Evolutionary conservation across 2,888 invertebrate genomes (phyloP), one percentile per base, ranked within the genome.

Genomic region (Stenichneumon culpator): DNA sequence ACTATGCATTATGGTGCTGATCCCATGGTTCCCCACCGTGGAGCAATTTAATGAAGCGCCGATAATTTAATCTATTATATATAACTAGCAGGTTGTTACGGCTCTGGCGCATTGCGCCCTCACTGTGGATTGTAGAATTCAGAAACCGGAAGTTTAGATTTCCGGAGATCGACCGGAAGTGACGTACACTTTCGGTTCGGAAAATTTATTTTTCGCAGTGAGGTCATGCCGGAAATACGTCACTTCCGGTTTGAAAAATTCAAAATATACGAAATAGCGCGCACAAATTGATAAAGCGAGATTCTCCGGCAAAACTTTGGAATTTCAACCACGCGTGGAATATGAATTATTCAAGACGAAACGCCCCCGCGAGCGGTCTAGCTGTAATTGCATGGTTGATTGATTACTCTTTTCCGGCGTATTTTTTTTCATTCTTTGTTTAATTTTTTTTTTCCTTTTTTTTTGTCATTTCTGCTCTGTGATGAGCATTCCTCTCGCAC

Each of bases 351-450:
- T 77, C 25, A 19, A 52, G 16, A n/a, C 19, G 32, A 69, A 16
- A 60, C 36, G 36, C 69, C 25, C 28, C 16, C 22, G 57, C 50
- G 9, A 25, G 22, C 54, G 14, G 16, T 19, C 54, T 7, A 0
- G 44, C 54, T 47, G 67, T 73, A 79, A 79, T 83, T 83, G 69
- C 57, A 74, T 44, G 47, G 22, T 72, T 79, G 60, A 70, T 83
- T 83, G 75, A 84, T 84, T 79, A 79, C 70, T 70, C 65, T 80
- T 72, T 84, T 84, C 75, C 75, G 65, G 3, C 44, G 47, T 36
- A 22, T 50, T 28, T 57, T 22, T 47, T 69, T 54, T 63, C 25
- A 39, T 44, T 50, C 39, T 32, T 47, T 39, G 39, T 11, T 39
- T 3, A 47, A 16, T 19, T 68, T 50, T 19, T 39, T 52, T 65